Conservation (phyloP, 2,113 vertebrate genomes). For the Saguinus midas region DNA sequence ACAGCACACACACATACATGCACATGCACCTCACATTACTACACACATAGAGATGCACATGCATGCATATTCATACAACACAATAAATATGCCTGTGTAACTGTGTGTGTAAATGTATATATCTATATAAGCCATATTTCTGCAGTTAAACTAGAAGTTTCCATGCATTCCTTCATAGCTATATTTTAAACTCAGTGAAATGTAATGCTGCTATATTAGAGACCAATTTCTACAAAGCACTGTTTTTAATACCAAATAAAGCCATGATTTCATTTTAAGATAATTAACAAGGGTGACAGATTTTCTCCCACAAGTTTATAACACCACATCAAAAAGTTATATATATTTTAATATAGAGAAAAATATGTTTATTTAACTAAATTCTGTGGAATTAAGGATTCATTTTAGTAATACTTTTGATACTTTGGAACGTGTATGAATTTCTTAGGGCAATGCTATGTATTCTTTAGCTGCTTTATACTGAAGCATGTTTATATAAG, state of each 20-base stretch:
- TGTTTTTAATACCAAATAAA: conserved; percentile 20
- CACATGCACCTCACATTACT: neutral
- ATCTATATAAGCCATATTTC: neutral
- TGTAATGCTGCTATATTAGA: neutral
- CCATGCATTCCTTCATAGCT: neutral
- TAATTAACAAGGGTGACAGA: conserved; percentile 15
- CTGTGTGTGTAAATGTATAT: neutral
- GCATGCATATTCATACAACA: neutral
- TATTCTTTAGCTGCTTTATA: neutral
- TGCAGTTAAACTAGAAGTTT: neutral
- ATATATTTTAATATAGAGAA: conserved; percentile 8
- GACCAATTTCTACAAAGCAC: neutral
- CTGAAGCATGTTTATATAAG: neutral
- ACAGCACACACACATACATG: neutral
- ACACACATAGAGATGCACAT: neutral
- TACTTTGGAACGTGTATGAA: neutral
- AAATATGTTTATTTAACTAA: neutral
- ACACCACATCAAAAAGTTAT: neutral
- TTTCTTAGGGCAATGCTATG: neutral
- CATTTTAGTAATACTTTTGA: neutral
- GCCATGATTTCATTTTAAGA: conserved; percentile 12
- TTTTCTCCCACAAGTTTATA: neutral
- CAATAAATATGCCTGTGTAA: neutral
- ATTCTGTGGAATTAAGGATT: conserved; percentile 12
- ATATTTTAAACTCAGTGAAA: neutral